Conservation (phyloP, 1,140 invertebrate species). For the Diachasmimorpha longicaudata region DNA sequence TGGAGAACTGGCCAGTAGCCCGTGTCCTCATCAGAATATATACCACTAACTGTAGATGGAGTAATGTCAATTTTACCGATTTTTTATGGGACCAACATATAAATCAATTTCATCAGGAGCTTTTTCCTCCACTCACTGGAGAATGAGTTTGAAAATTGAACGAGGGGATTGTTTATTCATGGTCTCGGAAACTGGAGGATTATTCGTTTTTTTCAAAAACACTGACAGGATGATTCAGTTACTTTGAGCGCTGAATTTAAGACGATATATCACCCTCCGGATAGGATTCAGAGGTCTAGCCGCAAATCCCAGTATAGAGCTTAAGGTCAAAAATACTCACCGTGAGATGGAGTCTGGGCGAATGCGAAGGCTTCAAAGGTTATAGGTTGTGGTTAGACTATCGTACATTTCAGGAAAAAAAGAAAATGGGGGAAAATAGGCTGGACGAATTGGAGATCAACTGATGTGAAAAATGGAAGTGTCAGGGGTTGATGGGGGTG, state of each 20-base stretch:
- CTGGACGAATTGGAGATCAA: background rate
- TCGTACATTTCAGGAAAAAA: background rate
- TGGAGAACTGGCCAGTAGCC: constrained; percentile 24
- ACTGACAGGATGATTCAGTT: constrained; percentile 12
- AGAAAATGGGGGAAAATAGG: background rate
- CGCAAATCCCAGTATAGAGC: constrained; percentile 17
- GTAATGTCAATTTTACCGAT: constrained; percentile 18
- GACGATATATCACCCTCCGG: constrained; percentile 16
- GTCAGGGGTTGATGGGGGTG: no score
- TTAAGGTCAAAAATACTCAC: constrained; percentile 5
- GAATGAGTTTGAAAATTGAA: background rate
- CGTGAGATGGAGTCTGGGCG: background rate
- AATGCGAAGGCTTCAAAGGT: background rate
- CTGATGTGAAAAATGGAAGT: no score
- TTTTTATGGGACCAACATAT: constrained; percentile 20
- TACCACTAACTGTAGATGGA: background rate
- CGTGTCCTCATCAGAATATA: background rate
- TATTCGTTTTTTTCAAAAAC: background rate
- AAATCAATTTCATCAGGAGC: background rate
- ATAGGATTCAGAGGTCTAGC: constrained; percentile 14
- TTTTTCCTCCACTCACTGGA: background rate
- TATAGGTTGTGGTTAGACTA: background rate
- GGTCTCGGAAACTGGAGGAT: background rate
- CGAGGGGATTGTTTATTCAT: background rate
- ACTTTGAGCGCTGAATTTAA: background rate